phyloP scores from a whole-genome alignment of 2,797 vertebrate genomes.

The Chromis chromis region DNA sequence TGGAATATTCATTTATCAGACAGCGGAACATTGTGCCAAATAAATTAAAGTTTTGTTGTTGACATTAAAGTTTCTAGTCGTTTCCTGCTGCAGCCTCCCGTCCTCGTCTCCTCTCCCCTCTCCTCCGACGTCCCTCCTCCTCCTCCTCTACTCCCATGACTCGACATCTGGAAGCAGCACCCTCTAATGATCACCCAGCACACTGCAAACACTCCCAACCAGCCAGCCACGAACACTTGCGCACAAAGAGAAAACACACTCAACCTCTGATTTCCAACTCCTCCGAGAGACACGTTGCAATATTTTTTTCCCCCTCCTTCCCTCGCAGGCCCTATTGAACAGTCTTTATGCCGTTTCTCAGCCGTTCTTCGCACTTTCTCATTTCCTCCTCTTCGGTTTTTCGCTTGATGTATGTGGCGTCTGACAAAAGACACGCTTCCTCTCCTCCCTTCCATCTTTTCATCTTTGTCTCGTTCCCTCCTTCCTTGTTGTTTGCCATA shows the following conservation, averaged over 20 bases:
- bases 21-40: background rate
- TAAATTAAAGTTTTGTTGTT: conserved; percentile 10
- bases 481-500: conserved; percentile 68
- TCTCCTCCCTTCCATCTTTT: conserved; percentile 76
- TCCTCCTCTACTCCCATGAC: conserved; percentile 38
- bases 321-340: conserved; percentile 53
- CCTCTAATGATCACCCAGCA: conserved; percentile 69
- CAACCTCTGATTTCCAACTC: conserved; percentile 53
- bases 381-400: conserved; percentile 63
- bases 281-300: conserved; percentile 27
- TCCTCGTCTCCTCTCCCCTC: background rate
- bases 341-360: conserved; percentile 53
- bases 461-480: conserved; percentile 72
- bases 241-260: conserved; percentile 40
- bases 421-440: conserved; percentile 76
- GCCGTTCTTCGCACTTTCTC: conserved; percentile 55
- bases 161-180: conserved; percentile 72
- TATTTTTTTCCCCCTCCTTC: conserved; percentile 27
- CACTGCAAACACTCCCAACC: conserved; percentile 56
- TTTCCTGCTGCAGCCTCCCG: background rate
- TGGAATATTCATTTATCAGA: conserved; percentile 10
- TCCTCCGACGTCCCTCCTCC: background rate
- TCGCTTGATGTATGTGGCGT: conserved; percentile 53
- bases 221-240: conserved; percentile 39
- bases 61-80: conserved; percentile 8